Conservation (phyloP, 2,113 vertebrate species). For the Apteryx mantelli region DNA sequence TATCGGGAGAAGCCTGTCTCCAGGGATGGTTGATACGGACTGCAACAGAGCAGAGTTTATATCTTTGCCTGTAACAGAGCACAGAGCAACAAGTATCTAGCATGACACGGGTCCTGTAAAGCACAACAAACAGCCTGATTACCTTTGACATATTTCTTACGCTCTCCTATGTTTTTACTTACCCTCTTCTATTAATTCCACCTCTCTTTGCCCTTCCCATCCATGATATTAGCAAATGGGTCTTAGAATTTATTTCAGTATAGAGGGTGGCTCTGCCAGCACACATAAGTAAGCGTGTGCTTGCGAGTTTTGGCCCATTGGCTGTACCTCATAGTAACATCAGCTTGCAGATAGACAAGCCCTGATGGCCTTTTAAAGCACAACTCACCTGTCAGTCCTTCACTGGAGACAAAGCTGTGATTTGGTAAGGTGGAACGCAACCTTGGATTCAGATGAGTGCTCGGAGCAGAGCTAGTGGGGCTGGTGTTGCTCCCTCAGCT, state of each 20-base stretch:
- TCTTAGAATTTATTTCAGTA: not conserved
- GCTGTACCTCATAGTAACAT: not conserved
- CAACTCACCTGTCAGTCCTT: not conserved
- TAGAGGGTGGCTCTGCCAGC: not conserved
- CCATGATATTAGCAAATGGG: not conserved
- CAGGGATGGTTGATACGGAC: not conserved
- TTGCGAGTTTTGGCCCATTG: fast-evolving
- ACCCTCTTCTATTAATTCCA: not conserved
- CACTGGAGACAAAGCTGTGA: not conserved
- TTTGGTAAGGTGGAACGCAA: not conserved
- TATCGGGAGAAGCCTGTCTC: not conserved
- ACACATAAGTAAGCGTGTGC: no score
- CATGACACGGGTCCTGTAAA: fast-evolving
- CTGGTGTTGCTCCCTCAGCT: not conserved
- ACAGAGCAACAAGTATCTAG: not conserved
- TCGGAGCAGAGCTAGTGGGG: not conserved
- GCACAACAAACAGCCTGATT: not conserved
- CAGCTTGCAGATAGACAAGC: not conserved
- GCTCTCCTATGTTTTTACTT: not conserved
- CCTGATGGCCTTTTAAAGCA: not conserved
- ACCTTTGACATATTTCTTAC: not conserved
- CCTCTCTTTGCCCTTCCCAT: not conserved
- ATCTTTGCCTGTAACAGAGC: not conserved
- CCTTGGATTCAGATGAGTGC: not conserved
- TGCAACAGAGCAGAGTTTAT: not conserved